These are phyloP conservation scores for Augochlora pura DNA, from an alignment of 1,140 invertebrate species.

Conservation along the genomic window DNA sequence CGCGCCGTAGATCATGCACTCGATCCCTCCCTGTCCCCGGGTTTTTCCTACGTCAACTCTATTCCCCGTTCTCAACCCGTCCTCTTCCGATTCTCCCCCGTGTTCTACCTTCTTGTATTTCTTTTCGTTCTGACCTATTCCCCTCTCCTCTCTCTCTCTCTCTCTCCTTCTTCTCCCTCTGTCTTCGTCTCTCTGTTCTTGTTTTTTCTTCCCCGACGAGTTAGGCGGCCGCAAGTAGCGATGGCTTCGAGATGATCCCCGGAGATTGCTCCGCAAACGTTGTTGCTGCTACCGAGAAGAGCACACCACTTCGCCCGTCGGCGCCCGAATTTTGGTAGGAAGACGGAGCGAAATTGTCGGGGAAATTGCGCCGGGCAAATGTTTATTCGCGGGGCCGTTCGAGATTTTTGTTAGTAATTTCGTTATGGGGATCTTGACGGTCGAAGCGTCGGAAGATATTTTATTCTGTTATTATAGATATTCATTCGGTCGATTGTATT, in stretches of 20 bases:
- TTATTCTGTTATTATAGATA: too few relatives aligned
- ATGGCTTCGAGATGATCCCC: neutral
- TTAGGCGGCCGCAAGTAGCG: neutral
- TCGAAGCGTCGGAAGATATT: too few relatives aligned
- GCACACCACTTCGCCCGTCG: too few relatives aligned
- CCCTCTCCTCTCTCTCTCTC: neutral
- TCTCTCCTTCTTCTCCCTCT: neutral
- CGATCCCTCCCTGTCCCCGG: neutral
- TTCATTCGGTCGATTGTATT: too few relatives aligned
- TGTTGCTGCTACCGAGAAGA: too few relatives aligned
- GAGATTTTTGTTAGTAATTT: too few relatives aligned
- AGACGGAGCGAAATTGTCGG: too few relatives aligned
- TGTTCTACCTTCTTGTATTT: neutral
- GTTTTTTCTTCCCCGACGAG: neutral
- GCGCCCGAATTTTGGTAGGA: too few relatives aligned
- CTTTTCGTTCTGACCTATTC: constrained; percentile 10
- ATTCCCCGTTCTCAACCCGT: neutral
- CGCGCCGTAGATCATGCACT: constrained; percentile 11
- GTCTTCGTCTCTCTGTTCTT: neutral
- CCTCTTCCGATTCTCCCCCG: neutral
- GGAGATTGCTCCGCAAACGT: neutral
- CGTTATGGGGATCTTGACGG: too few relatives aligned
- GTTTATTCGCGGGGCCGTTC: too few relatives aligned
- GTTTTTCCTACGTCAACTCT: neutral
- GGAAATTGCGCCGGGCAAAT: too few relatives aligned